These are phyloP conservation scores for Salminus brasiliensis DNA, from an alignment of 2,113 vertebrate genomes.

Conservation along the genomic window DNA sequence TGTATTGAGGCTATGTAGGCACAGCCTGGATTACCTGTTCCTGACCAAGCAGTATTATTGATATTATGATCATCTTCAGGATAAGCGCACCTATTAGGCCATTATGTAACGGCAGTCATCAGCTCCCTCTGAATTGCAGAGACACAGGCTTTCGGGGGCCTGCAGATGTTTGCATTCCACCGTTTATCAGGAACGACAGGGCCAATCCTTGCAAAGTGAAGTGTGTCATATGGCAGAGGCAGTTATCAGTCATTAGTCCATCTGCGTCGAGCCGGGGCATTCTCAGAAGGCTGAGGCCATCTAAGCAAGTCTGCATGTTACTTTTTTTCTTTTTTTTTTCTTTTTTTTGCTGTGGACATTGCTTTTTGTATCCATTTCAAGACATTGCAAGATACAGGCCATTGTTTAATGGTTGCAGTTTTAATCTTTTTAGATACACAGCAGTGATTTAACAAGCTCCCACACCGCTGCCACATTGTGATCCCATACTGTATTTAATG, in stretches of 20 bases:
- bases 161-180: conserved; percentile 67
- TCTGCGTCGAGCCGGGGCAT: not conserved
- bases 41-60: not conserved
- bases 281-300: not conserved
- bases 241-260: not conserved
- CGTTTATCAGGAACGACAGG: conserved; percentile 45
- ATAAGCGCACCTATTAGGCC: conserved; percentile 11
- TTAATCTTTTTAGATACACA: no score
- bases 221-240: not conserved
- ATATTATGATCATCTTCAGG: not conserved
- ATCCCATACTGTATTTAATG: no score
- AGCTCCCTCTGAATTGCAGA: conserved; percentile 56
- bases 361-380: not conserved
- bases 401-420: not conserved
- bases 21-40: not conserved
- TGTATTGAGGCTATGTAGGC: not conserved
- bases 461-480: no score
- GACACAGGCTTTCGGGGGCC: conserved; percentile 54
- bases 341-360: not conserved
- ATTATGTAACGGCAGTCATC: conserved; percentile 66
- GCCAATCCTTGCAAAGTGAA: not conserved
- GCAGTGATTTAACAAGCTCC: no score
- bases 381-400: not conserved
- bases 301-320: not conserved
- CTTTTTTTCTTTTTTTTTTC: not conserved